phyloP scores from a whole-genome alignment of 2,888 invertebrate genomes.

The Apamea anceps region DNA sequence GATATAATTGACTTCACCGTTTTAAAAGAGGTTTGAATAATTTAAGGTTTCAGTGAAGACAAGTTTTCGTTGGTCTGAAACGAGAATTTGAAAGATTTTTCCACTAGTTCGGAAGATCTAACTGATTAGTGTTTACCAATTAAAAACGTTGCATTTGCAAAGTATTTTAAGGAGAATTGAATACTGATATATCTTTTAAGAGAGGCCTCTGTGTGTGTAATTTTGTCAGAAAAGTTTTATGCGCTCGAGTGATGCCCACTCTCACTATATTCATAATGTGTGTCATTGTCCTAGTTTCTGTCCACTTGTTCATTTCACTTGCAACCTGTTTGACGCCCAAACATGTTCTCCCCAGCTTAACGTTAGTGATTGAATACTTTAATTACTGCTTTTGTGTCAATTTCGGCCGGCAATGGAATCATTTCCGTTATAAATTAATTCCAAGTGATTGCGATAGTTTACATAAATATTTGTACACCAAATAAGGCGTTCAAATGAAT shows the following conservation, averaged over 20 bases:
- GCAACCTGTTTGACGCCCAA: conserved; percentile 80
- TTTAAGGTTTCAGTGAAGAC: conserved; percentile 18
- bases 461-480: conserved; percentile 24
- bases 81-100: neutral
- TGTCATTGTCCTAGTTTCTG: conserved; percentile 75
- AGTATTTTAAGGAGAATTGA: neutral
- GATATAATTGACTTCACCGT: conserved; percentile 16
- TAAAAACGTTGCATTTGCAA: neutral
- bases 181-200: neutral
- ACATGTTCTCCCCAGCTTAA: conserved; percentile 69
- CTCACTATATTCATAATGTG: conserved; percentile 69
- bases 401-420: conserved; percentile 59
- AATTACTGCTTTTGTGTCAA: conserved; percentile 69
- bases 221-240: conserved; percentile 28
- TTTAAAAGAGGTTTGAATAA: conserved; percentile 8
- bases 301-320: conserved; percentile 82
- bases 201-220: neutral
- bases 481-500: conserved; percentile 35
- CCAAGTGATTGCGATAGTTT: conserved; percentile 16
- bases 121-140: neutral
- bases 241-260: conserved; percentile 60
- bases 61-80: neutral
- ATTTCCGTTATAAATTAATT: conserved; percentile 64
- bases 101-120: neutral
- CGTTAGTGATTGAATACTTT: conserved; percentile 64